Percentiles rank a stretch among this genome's conserved stretches.
Conservation (phyloP, 1,140 invertebrate species). For the Neocloeon triangulifer region DNA sequence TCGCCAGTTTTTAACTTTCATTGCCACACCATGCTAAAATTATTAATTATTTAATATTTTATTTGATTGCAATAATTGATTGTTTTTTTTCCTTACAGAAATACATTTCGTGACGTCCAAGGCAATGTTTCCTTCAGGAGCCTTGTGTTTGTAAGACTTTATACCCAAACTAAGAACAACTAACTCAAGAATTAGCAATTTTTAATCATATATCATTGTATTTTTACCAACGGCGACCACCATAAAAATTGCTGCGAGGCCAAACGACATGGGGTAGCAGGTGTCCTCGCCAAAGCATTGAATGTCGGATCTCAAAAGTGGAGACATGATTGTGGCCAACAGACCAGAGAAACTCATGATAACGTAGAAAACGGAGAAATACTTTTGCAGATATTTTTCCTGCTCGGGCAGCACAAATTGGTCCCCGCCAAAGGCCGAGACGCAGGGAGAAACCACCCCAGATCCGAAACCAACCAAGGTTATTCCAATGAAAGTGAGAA, state of each 20-base stretch:
- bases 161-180: constrained; percentile 49
- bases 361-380: constrained; percentile 62
- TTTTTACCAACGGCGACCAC: constrained; percentile 36
- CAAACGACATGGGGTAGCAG: constrained; percentile 59
- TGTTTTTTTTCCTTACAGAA: background rate
- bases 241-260: constrained; percentile 44
- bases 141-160: constrained; percentile 49
- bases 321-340: constrained; percentile 47
- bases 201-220: too few relatives aligned
- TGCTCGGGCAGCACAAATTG: constrained; percentile 40
- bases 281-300: constrained; percentile 45
- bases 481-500: constrained; percentile 28
- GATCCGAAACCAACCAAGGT: constrained; percentile 39
- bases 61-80: too few relatives aligned
- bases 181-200: too few relatives aligned
- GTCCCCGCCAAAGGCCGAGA: constrained; percentile 53
- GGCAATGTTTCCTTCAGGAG: constrained; percentile 65
- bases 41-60: too few relatives aligned
- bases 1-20: background rate
- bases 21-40: background rate
- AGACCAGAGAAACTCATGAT: constrained; percentile 57
- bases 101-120: constrained; percentile 36
- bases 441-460: constrained; percentile 58
- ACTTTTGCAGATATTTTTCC: constrained; percentile 29
- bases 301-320: constrained; percentile 39